Evolutionary conservation across 2,888 invertebrate genomes (phyloP), one percentile per base, ranked within the genome.

Genomic region (Lordiphosa andalusiaca): DNA sequence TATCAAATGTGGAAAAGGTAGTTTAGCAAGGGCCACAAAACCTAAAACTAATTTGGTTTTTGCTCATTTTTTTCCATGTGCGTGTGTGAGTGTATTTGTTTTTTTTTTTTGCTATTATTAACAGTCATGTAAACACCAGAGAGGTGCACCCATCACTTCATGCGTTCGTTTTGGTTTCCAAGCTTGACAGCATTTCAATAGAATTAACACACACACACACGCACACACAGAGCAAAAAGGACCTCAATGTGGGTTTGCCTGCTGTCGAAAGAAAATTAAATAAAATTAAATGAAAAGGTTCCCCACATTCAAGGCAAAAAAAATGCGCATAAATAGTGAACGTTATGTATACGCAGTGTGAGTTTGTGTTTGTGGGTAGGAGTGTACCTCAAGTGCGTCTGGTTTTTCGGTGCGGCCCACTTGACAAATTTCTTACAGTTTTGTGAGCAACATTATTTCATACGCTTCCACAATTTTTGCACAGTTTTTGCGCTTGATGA

Each of bases 151-250:
- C 30, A 30, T 30, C 30, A 30, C 84, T 77, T 62, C 69, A 69
- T 82, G 78, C 69, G 83, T 78, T 82, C 71, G 83, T 78, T 77
- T 77, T 71, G 80, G 83, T 65, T 67, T 74, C 66, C 65, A 56
- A 81, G 83, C 87, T 74, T 85, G 77, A 84, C 78, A 75, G 84
- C 73, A 82, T 85, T 85, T 87, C 81, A 85, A 86, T 86, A 75
- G 84, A 84, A 85, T 83, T 84, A 83, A 72, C 69, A 69, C 74
- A 82, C 55, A 69, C 66, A 55, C 42, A 30, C 54, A 54, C 36
- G 58, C 53, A 58, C 21, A 21, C 25, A 19, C 39, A 48, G 44
- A 56, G 46, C 35, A 51, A 53, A 50, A 53, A 53, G 52, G 36
- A 55, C 52, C 51, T 53, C 58, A 47, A 55, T 46, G 46, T 49